These are phyloP conservation scores for Sycophila sp. DNA, from an alignment of 1,140 invertebrate species.

Conservation along the genomic window DNA sequence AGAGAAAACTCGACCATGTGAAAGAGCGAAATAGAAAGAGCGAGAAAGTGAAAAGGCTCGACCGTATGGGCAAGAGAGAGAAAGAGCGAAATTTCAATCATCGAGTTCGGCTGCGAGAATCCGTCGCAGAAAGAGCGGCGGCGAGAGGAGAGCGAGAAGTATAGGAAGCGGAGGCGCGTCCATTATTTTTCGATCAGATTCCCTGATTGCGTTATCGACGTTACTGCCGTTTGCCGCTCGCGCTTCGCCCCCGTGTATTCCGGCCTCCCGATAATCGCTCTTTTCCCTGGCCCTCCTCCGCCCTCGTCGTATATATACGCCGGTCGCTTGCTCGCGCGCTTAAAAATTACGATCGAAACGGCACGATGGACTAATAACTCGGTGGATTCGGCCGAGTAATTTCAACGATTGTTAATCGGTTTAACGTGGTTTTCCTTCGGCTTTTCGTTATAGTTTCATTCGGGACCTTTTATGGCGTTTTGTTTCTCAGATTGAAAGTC, in stretches of 20 bases:
- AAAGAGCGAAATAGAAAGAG: too few relatives aligned
- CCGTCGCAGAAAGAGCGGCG: neutral
- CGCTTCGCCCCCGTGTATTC: constrained; percentile 30
- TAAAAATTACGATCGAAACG: too few relatives aligned
- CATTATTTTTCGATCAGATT: constrained; percentile 66
- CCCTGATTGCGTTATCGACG: constrained; percentile 62
- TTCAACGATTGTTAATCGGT: too few relatives aligned
- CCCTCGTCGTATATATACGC: neutral
- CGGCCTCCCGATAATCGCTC: constrained; percentile 40
- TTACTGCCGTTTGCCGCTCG: constrained; percentile 41
- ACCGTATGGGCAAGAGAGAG: neutral
- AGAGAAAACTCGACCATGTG: too few relatives aligned
- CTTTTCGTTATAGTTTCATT: too few relatives aligned
- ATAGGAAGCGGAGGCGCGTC: constrained; percentile 42
- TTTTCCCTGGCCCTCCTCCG: constrained; percentile 19
- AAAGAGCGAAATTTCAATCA: constrained; percentile 59
- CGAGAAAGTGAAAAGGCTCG: neutral
- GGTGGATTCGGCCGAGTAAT: too few relatives aligned
- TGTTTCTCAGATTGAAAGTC: too few relatives aligned
- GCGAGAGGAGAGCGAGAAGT: neutral
- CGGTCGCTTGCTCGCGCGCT: too few relatives aligned
- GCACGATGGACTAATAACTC: neutral
- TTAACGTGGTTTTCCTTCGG: too few relatives aligned
- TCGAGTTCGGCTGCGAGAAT: constrained; percentile 14
- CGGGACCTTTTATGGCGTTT: too few relatives aligned